Percentiles rank a stretch among this genome's conserved stretches.
Evolutionary conservation across 2,797 vertebrate species (phyloP).

Genomic region (Melopsittacus undulatus): DNA sequence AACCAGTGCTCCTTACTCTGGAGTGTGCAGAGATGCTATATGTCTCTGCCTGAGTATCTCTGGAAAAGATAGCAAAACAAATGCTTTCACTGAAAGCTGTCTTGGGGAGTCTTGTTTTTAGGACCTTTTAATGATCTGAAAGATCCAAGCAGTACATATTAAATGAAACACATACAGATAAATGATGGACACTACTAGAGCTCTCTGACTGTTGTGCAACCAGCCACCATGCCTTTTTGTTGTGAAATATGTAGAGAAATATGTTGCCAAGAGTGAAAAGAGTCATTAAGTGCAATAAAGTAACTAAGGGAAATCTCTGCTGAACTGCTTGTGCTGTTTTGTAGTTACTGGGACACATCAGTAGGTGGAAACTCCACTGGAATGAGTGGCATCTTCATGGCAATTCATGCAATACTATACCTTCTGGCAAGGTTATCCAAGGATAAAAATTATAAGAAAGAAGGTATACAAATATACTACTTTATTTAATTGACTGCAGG

Average conservation of each 20-base stretch:
- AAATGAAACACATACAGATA: background rate
- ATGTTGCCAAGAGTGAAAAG: background rate
- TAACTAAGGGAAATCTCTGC: background rate
- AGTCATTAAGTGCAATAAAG: background rate
- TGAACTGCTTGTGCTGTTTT: background rate
- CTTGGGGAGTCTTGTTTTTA: background rate
- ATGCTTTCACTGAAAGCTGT: background rate
- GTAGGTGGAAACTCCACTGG: background rate
- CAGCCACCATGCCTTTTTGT: background rate
- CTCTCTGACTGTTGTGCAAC: background rate
- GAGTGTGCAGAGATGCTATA: background rate
- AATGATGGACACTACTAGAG: background rate
- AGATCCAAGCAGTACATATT: background rate
- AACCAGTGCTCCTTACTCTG: background rate
- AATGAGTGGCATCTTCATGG: background rate
- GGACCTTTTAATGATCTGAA: background rate
- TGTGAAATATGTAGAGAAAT: background rate
- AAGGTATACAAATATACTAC: background rate
- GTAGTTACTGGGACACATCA: background rate
- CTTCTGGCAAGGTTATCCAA: conserved; percentile 23
- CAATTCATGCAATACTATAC: background rate
- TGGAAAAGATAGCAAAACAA: background rate
- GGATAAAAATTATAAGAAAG: conserved; percentile 14
- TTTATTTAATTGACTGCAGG: background rate
- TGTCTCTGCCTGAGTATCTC: background rate